Percentiles rank a stretch among this genome's conserved stretches.
Conservation (phyloP, 2,888 invertebrate genomes). For the Agrochola litura region DNA sequence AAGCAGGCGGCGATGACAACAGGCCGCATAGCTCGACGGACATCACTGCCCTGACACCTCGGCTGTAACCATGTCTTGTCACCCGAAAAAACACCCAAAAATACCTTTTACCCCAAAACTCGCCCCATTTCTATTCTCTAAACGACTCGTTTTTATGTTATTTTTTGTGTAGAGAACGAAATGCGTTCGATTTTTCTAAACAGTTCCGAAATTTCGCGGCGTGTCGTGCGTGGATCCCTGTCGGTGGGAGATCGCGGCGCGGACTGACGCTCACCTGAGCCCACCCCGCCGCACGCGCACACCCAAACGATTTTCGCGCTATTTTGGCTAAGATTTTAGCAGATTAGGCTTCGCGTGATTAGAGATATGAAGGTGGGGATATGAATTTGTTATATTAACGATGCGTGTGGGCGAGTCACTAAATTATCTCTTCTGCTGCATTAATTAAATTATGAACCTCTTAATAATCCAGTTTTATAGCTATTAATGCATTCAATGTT, state of each 20-base stretch:
- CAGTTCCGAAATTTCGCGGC: conserved; percentile 84
- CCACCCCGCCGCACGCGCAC: conserved; percentile 86
- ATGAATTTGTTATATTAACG: conserved; percentile 75
- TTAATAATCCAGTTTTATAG: conserved; percentile 79
- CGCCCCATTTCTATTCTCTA: conserved; percentile 66
- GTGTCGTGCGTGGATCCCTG: conserved; percentile 86
- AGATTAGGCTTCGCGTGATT: conserved; percentile 88
- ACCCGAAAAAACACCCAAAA: conserved; percentile 68
- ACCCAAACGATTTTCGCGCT: conserved; percentile 89
- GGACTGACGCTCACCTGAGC: conserved; percentile 87
- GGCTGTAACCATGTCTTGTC: conserved; percentile 72
- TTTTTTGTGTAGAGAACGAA: conserved; percentile 64
- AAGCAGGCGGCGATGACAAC: conserved; percentile 95
- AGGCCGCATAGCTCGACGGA: conserved; percentile 92
- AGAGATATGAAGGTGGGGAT: conserved; percentile 82
- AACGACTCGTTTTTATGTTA: conserved; percentile 63
- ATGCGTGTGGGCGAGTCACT: conserved; percentile 84
- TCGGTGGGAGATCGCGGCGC: conserved; percentile 88
- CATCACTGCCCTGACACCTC: conserved; percentile 86
- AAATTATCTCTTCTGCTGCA: conserved; percentile 79
- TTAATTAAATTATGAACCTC: conserved; percentile 77
- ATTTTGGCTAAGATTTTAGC: conserved; percentile 90
- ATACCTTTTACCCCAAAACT: conserved; percentile 64
- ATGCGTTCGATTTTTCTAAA: conserved; percentile 81
- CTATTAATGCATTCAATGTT: conserved; percentile 59